Percentiles rank a stretch among this genome's conserved stretches.
Evolutionary conservation across 2,797 vertebrate species (phyloP).

Genomic region (Lacerta bilineata): DNA sequence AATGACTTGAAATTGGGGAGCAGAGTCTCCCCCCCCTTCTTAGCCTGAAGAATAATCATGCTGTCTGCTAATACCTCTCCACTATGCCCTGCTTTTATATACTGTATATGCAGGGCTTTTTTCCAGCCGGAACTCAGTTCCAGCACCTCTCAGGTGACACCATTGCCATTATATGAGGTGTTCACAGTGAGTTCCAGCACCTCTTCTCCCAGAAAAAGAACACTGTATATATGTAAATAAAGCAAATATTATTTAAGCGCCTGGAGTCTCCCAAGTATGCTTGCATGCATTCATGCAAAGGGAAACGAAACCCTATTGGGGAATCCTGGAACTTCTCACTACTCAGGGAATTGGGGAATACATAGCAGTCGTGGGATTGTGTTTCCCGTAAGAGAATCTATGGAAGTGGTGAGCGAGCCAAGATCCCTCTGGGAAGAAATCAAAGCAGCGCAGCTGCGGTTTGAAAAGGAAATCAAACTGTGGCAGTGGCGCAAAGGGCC

Average conservation of each 20-base stretch:
- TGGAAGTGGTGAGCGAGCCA: not conserved
- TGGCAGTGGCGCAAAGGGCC: too few relatives aligned
- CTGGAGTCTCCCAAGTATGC: not conserved
- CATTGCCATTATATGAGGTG: too few relatives aligned
- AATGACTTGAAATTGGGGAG: not conserved
- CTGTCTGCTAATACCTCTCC: not conserved
- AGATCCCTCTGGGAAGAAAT: not conserved
- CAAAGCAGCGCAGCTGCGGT: not conserved
- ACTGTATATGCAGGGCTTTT: too few relatives aligned
- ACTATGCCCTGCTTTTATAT: not conserved
- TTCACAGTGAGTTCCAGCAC: too few relatives aligned
- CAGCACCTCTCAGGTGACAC: too few relatives aligned
- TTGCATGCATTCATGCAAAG: not conserved
- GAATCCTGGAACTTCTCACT: not conserved
- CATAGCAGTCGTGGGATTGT: not conserved
- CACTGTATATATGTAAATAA: not conserved
- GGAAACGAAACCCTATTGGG: not conserved
- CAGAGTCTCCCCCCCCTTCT: not conserved
- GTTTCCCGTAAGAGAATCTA: not conserved
- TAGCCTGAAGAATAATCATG: not conserved
- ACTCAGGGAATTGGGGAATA: not conserved
- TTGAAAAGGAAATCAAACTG: not conserved
- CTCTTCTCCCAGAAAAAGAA: too few relatives aligned
- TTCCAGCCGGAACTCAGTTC: too few relatives aligned
- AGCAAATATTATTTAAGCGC: not conserved